Conservation (phyloP, 2,113 vertebrate species). For the Neotoma lepida region DNA sequence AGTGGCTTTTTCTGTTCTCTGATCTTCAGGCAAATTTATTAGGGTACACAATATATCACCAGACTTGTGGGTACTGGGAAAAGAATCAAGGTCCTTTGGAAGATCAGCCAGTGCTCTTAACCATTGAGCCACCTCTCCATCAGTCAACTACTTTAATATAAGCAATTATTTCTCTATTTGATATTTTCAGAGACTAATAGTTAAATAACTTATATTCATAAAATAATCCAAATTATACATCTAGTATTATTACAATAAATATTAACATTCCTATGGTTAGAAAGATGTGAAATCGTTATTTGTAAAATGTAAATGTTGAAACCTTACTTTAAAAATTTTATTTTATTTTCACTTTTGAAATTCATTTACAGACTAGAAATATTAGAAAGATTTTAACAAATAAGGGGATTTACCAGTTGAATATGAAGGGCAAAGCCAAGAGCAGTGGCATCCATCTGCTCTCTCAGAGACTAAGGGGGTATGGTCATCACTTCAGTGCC, state of each 20-base stretch:
- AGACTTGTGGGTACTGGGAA: neutral
- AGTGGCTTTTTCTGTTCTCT: too few species aligned
- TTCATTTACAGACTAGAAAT: neutral
- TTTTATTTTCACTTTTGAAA: neutral
- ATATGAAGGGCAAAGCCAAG: neutral
- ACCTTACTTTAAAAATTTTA: neutral
- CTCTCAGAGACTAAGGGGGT: neutral
- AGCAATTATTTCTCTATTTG: neutral
- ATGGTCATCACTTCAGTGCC: too few species aligned
- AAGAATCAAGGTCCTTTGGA: neutral
- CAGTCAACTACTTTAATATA: neutral
- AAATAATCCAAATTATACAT: neutral
- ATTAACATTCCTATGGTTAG: neutral
- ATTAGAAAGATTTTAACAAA: neutral
- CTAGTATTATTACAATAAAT: neutral
- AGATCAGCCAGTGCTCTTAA: neutral
- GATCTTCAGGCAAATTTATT: too few species aligned
- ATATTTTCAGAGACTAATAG: neutral
- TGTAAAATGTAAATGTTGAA: neutral
- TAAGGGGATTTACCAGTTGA: neutral
- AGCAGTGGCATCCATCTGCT: neutral
- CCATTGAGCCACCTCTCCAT: neutral
- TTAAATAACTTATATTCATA: neutral
- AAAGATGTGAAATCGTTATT: neutral
- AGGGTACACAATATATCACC: too few species aligned